A percentile compares a stretch with the other conserved stretches of the same genome.
Conservation (phyloP, 2,888 invertebrate species). For the Tyria jacobaeae region DNA sequence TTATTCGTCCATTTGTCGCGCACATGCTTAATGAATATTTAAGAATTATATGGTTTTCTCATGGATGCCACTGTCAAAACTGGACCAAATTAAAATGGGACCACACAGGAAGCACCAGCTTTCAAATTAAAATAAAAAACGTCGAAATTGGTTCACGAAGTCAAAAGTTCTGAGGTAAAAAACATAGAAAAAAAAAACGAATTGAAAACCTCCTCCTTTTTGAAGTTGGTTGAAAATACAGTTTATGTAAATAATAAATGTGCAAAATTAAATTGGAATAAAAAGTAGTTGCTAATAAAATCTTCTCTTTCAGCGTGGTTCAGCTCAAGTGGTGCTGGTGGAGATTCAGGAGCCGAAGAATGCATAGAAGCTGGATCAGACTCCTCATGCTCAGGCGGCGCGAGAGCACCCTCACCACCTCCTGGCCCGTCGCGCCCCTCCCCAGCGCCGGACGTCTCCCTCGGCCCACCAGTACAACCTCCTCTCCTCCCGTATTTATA, state of each 20-base stretch:
- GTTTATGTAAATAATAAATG: background rate
- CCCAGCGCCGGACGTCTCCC: constrained; percentile 96
- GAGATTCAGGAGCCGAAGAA: constrained; percentile 88
- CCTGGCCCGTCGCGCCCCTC: constrained; percentile 88
- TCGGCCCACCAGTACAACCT: constrained; percentile 97
- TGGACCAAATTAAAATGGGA: too few species aligned
- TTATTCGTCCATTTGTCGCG: too few species aligned
- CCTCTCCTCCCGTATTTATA: constrained; percentile 97
- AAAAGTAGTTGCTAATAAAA: constrained; percentile 16
- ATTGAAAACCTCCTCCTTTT: too few species aligned
- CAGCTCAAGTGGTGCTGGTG: constrained; percentile 87
- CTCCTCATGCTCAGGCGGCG: constrained; percentile 90
- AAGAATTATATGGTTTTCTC: too few species aligned
- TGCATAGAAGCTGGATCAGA: constrained; percentile 89
- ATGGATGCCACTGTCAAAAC: too few species aligned
- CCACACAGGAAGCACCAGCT: too few species aligned
- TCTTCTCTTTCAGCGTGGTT: constrained; percentile 86
- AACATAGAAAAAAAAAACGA: too few species aligned
- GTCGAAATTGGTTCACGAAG: too few species aligned
- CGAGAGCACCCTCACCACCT: constrained; percentile 83
- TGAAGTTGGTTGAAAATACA: too few species aligned
- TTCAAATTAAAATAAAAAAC: too few species aligned
- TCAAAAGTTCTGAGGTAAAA: too few species aligned
- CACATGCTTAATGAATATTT: too few species aligned
- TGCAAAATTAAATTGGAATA: background rate